A percentile compares a stretch with the other conserved stretches of the same genome.
phyloP scores from a whole-genome alignment of 1,140 invertebrate genomes.

The Drosophila takahashii region DNA sequence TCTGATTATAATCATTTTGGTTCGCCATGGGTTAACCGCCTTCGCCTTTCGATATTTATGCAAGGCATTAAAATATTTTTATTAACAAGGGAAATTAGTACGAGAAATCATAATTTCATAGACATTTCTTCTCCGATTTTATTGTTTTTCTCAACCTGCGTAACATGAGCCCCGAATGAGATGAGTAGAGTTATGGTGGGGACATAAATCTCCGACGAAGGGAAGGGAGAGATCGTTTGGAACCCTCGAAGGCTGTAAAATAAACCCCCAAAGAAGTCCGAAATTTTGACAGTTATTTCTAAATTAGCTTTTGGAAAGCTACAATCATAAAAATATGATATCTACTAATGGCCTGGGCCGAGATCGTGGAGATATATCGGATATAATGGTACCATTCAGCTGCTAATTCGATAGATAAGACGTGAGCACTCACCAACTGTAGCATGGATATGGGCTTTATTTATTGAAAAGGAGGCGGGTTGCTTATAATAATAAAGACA shows the following conservation, averaged over 20 bases:
- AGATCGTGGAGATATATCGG: conserved; percentile 46
- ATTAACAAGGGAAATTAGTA: conserved; percentile 79
- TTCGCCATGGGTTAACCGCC: conserved; percentile 23
- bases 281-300: conserved; percentile 76
- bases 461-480: conserved; percentile 37
- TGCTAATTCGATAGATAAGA: conserved; percentile 78
- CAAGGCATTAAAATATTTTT: conserved; percentile 67
- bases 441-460: conserved; percentile 8
- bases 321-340: conserved; percentile 71
- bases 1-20: neutral
- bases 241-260: conserved; percentile 59
- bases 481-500: conserved; percentile 77
- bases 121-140: conserved; percentile 52
- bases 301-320: conserved; percentile 78
- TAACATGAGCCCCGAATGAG: conserved; percentile 41
- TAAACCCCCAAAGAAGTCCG: conserved; percentile 66
- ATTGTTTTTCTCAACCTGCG: conserved; percentile 43
- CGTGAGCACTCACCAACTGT: conserved; percentile 19
- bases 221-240: conserved; percentile 33
- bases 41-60: conserved; percentile 48
- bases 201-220: conserved; percentile 33
- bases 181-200: conserved; percentile 31
- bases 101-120: conserved; percentile 79
- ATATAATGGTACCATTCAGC: conserved; percentile 66
- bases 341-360: conserved; percentile 40